These are phyloP conservation scores for Geotrypetes seraphini DNA, from an alignment of 2,797 vertebrate genomes.

Conservation along the genomic window DNA sequence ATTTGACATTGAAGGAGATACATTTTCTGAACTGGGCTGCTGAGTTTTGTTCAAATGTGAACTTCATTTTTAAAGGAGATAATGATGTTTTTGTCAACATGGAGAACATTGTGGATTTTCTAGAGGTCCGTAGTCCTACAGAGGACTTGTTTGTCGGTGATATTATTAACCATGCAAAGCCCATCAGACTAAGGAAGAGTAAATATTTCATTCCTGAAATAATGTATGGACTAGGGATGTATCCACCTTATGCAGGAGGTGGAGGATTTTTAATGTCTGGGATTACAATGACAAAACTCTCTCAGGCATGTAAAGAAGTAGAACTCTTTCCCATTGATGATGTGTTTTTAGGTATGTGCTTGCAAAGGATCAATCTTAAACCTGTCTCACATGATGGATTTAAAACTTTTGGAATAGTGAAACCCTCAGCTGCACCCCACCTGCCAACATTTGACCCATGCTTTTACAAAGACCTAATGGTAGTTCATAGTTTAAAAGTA, in stretches of 20 bases:
- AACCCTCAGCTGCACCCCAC: constrained; percentile 83
- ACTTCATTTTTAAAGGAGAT: constrained; percentile 91
- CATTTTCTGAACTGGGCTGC: constrained; percentile 91
- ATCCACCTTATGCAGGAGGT: constrained; percentile 85
- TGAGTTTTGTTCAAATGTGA: constrained; percentile 63
- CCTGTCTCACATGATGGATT: constrained; percentile 80
- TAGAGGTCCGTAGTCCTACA: constrained; percentile 43
- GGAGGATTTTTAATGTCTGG: constrained; percentile 88
- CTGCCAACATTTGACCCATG: constrained; percentile 89
- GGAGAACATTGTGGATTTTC: constrained; percentile 85
- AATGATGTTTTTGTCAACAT: constrained; percentile 88
- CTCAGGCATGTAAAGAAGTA: constrained; percentile 75
- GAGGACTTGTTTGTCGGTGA: constrained; percentile 85
- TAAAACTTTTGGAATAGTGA: constrained; percentile 85
- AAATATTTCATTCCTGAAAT: constrained; percentile 90
- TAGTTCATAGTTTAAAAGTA: constrained; percentile 86
- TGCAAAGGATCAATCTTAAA: constrained; percentile 76
- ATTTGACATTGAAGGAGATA: constrained; percentile 92
- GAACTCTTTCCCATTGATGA: constrained; percentile 95
- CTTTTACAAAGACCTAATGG: constrained; percentile 91
- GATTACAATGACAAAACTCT: constrained; percentile 67
- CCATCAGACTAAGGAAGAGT: constrained; percentile 73
- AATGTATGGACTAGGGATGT: constrained; percentile 75
- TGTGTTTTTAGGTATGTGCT: constrained; percentile 95
- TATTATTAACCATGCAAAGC: constrained; percentile 81